Percentiles rank a stretch among this genome's conserved stretches.
phyloP scores from a whole-genome alignment of 2,888 invertebrate species.

The Mechanitis mazaeus region DNA sequence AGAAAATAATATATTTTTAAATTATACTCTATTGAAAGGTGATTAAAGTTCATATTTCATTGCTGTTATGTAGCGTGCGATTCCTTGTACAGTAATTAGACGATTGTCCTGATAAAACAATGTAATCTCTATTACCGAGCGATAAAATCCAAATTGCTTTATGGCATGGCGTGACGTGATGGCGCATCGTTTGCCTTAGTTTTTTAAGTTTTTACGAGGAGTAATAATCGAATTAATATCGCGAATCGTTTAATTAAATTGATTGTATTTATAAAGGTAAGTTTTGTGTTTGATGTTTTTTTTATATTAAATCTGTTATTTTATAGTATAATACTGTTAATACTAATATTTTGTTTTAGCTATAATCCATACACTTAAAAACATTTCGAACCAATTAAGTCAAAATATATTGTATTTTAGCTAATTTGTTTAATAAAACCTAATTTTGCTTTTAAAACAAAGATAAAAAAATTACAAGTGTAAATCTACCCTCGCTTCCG shows the following conservation, averaged over 20 bases:
- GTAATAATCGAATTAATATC: conserved; percentile 73
- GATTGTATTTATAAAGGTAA: conserved; percentile 49
- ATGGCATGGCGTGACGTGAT: conserved; percentile 53
- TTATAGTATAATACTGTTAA: not conserved
- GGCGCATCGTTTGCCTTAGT: conserved; percentile 54
- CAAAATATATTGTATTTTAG: no score
- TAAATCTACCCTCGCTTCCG: conserved; percentile 32
- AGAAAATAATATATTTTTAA: conserved; percentile 16
- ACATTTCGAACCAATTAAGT: no score
- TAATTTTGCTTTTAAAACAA: conserved; percentile 13
- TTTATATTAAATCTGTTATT: not conserved
- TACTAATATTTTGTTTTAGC: no score
- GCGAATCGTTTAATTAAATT: conserved; percentile 72
- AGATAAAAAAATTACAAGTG: conserved; percentile 18
- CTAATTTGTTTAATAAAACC: no score
- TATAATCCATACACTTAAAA: no score
- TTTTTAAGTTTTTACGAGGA: conserved; percentile 65
- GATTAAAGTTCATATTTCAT: conserved; percentile 42
- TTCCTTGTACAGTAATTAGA: conserved; percentile 62
- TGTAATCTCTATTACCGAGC: conserved; percentile 65
- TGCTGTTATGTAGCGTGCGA: conserved; percentile 45
- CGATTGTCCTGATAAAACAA: conserved; percentile 58
- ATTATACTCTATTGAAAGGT: conserved; percentile 31
- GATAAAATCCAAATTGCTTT: conserved; percentile 71
- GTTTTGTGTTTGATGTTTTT: conserved; percentile 27